These are phyloP conservation scores for Galaxias olidus DNA, from an alignment of 2,797 vertebrate species.

Conservation along the genomic window DNA sequence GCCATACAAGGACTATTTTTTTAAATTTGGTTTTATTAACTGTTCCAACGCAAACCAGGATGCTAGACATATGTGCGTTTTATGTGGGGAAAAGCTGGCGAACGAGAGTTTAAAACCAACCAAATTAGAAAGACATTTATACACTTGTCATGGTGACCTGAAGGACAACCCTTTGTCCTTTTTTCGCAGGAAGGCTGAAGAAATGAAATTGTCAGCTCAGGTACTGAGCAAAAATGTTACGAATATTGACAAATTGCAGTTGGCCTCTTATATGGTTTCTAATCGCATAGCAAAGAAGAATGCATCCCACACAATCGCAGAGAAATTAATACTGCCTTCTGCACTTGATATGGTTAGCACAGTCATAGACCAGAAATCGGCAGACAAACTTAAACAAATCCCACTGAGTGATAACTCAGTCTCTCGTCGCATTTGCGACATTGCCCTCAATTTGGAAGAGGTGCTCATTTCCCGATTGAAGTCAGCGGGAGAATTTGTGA, in stretches of 20 bases:
- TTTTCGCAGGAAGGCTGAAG: constrained; percentile 6
- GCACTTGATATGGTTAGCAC: constrained; percentile 8
- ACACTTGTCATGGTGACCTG: constrained; percentile 6
- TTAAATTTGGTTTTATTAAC: constrained; percentile 19
- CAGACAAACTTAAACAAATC: not conserved
- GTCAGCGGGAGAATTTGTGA: not conserved
- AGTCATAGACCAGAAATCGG: not conserved
- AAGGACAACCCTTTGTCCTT: constrained; percentile 7
- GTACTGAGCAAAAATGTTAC: constrained; percentile 10
- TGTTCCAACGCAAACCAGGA: constrained; percentile 6
- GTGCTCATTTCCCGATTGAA: no score
- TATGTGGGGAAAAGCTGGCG: constrained; percentile 7
- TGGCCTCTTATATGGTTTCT: constrained; percentile 14
- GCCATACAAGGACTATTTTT: no score
- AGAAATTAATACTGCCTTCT: no score
- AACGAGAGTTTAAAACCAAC: constrained; percentile 12
- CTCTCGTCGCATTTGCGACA: not conserved
- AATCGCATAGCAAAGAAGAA: constrained; percentile 3
- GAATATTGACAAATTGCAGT: constrained; percentile 14
- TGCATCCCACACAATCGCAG: constrained; percentile 8
- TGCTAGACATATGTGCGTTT: constrained; percentile 11
- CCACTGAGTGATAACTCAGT: no score
- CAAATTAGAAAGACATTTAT: constrained; percentile 19
- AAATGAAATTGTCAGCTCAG: no score
- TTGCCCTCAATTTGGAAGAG: not conserved